phyloP scores from a whole-genome alignment of 2,113 vertebrate genomes.

The Triplophysa siluroides region DNA sequence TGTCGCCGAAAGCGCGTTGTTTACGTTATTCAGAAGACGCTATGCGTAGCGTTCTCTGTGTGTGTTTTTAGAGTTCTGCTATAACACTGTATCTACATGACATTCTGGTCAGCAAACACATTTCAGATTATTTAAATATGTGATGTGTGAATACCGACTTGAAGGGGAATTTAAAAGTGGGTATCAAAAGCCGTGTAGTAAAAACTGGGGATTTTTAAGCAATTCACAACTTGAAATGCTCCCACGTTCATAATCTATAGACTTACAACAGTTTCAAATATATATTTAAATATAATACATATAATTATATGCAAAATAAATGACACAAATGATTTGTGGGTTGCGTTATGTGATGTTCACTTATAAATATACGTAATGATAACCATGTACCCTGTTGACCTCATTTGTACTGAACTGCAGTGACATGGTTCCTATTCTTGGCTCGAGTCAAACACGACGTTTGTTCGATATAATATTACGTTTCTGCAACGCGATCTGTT shows the following conservation, averaged over 20 bases:
- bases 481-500: neutral
- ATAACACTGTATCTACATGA: neutral
- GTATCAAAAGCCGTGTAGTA: too few relatives aligned
- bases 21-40: neutral
- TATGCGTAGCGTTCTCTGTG: neutral
- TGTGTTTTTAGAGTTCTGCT: neutral
- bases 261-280: too few relatives aligned
- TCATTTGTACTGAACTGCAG: neutral
- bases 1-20: neutral
- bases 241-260: too few relatives aligned
- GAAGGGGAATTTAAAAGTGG: too few relatives aligned
- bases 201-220: too few relatives aligned
- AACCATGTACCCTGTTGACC: neutral
- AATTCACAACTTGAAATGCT: too few relatives aligned
- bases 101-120: conserved; percentile 17
- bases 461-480: neutral
- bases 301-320: too few relatives aligned
- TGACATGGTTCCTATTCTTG: neutral
- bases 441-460: neutral
- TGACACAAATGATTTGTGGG: too few relatives aligned
- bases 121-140: neutral
- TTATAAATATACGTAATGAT: too few relatives aligned
- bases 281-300: too few relatives aligned
- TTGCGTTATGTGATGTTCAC: too few relatives aligned
- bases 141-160: too few relatives aligned